phyloP scores from a whole-genome alignment of 2,113 vertebrate species.

The Pao palembangensis region DNA sequence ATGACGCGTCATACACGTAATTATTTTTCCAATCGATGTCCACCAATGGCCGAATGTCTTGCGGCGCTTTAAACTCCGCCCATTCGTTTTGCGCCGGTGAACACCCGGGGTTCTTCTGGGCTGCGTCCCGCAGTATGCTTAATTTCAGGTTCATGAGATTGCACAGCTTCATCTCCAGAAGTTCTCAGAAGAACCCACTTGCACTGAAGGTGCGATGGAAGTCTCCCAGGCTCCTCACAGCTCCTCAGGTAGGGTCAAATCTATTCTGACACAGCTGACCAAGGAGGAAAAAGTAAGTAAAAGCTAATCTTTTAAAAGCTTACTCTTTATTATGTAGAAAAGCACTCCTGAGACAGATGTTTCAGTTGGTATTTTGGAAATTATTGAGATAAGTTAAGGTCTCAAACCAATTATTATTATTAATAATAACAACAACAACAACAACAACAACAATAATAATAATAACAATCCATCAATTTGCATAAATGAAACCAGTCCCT shows the following conservation, averaged over 20 bases:
- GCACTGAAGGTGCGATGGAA: conserved; percentile 16
- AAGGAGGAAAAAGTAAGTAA: background rate
- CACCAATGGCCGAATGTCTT: conserved; percentile 49
- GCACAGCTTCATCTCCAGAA: conserved; percentile 14
- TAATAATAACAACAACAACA: no score
- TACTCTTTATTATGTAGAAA: no score
- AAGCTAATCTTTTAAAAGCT: no score
- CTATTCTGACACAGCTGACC: conserved; percentile 10
- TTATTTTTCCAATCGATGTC: conserved; percentile 37
- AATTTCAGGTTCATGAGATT: conserved; percentile 28
- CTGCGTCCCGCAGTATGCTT: conserved; percentile 26
- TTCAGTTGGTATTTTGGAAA: no score
- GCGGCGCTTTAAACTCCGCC: conserved; percentile 63
- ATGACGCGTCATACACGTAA: conserved; percentile 12
- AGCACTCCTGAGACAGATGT: no score
- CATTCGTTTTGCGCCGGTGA: conserved; percentile 45
- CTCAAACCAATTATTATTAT: background rate
- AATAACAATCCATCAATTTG: no score
- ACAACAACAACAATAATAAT: no score
- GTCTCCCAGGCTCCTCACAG: conserved; percentile 32
- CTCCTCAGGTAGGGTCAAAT: conserved; percentile 60
- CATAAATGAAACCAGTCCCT: no score
- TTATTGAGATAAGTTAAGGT: background rate
- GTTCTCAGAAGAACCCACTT: conserved; percentile 13
- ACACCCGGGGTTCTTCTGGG: conserved; percentile 28